phyloP scores from a whole-genome alignment of 2,888 invertebrate species.

The Tinea pellionella region DNA sequence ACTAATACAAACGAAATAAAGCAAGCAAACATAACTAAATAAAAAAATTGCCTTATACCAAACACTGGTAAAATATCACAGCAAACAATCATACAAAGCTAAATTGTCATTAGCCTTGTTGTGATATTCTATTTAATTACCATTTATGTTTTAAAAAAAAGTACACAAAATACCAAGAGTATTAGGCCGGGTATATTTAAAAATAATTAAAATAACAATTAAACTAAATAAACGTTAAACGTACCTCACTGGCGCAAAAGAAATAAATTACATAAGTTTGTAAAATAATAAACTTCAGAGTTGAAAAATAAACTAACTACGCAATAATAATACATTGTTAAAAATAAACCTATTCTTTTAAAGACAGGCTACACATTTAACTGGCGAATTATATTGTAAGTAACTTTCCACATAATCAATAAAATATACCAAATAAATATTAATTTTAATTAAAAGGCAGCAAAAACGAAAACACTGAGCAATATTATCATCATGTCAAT shows the following conservation, averaged over 20 bases:
- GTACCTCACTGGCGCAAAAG: background rate
- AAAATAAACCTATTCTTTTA: background rate
- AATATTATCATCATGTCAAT: too few relatives aligned
- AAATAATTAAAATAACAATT: background rate
- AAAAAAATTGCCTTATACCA: slow-evolving; percentile 49
- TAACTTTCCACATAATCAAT: background rate
- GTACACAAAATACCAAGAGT: slow-evolving; percentile 18
- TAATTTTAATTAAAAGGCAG: too few relatives aligned
- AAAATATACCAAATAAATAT: too few relatives aligned
- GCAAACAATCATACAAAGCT: slow-evolving; percentile 67
- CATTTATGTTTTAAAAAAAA: slow-evolving; percentile 44
- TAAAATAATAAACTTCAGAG: background rate
- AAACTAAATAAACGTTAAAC: background rate
- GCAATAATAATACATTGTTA: background rate
- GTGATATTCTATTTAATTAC: background rate
- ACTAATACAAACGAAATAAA: background rate
- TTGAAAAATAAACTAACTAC: background rate
- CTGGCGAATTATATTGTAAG: background rate
- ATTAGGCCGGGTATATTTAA: background rate
- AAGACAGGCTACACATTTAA: background rate
- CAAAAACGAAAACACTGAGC: too few relatives aligned
- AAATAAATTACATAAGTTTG: background rate
- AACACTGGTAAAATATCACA: slow-evolving; percentile 65
- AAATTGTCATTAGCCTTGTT: slow-evolving; percentile 30
- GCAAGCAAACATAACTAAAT: background rate